Base-by-base conservation (phyloP, 2,113 vertebrate genomes). In the Atractosteus spatula region DNA sequence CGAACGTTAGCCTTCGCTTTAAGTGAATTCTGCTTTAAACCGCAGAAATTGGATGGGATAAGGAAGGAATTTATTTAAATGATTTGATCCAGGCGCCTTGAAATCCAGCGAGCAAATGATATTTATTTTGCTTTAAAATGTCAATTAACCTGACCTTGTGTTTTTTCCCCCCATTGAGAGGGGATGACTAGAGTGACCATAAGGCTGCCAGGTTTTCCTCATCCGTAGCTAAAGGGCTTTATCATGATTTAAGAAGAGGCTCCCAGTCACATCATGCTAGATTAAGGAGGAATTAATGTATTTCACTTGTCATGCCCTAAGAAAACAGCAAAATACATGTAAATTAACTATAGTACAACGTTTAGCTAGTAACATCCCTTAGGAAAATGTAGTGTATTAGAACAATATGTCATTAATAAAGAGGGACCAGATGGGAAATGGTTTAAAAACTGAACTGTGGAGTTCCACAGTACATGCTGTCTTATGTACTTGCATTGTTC, bases 61-160 rank as follows among this genome's bases (percentile, higher is more conserved):
- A 73, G 56, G 63, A 66, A 57, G 55, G 65, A 67, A 45, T 73
- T 68, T 68, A 61, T 73, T 66, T 61, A 68, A 54, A 55, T 64
- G 10, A 73, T 61, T 14, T 14, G 41, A n/a, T 67, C 47, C 45
- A 42, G 41, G n/a, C 7, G 13, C 16, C 12, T 7, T 4, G 63
- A 14, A 11, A 44, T 41, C 17, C 65, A 62, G 8, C 45, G n/a
- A 16, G 29, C 66, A 55, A 4, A 51, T 67, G 7, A 29, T 55
- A 68, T 67, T 68, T 62, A 62, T 74, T 67, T 29, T 68, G 4
- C 57, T 10, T 55, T 55, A 13, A 45, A 55, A 61, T 42, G 66
- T 43, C 66, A 68, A 54, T 68, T 62, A 68, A 54, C 10, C 10
- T 29, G 44, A 69, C 57, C 66, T 69, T 62, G 55, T 68, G 56